Conservation (phyloP, 2,797 vertebrate genomes). For the Oreortyx pictus region DNA sequence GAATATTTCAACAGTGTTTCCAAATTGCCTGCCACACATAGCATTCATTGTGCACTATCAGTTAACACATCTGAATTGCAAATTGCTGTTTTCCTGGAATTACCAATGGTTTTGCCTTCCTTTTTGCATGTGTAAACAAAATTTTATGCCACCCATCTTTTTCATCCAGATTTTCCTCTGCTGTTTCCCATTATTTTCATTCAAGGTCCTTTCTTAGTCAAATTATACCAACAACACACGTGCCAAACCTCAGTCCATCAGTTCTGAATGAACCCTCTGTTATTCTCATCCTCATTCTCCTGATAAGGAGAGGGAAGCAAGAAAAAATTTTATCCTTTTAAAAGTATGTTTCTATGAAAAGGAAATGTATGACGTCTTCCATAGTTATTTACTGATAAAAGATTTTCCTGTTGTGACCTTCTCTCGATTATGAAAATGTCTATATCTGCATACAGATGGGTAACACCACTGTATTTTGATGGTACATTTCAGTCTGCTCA, state of each 20-base stretch:
- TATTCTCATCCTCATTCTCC: neutral
- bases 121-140: slow-evolving; percentile 13
- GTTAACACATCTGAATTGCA: neutral
- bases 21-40: neutral
- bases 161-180: neutral
- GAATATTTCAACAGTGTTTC: neutral
- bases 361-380: neutral
- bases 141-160: neutral
- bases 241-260: neutral
- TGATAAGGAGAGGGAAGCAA: neutral
- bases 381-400: neutral
- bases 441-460: neutral
- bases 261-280: neutral
- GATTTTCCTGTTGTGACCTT: neutral
- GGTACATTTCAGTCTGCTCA: neutral
- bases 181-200: neutral
- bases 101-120: slow-evolving; percentile 38
- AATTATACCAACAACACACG: neutral
- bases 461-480: neutral
- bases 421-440: neutral
- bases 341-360: neutral
- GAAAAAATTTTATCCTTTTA: neutral
- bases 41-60: neutral
- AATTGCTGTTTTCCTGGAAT: slow-evolving; percentile 27
- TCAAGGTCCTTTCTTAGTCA: neutral